Conservation (phyloP, 2,888 invertebrate species). For the Endomychus coccineus region DNA sequence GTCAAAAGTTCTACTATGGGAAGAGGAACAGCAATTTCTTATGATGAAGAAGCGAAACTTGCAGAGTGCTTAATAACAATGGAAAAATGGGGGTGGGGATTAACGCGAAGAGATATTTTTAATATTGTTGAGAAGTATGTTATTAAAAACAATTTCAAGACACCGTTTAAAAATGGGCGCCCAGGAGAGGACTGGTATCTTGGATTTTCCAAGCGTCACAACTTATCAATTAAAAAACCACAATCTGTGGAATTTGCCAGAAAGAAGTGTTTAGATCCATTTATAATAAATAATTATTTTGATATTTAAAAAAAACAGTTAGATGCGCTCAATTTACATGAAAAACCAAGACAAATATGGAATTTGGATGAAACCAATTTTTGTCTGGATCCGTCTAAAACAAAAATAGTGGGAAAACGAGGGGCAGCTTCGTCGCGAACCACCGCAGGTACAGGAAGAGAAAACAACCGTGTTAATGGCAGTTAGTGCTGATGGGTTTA, state of each 20-base stretch:
- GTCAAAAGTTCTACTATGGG: too few relatives aligned
- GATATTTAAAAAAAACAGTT: constrained; percentile 11
- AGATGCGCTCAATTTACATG: constrained; percentile 11
- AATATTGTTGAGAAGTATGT: too few relatives aligned
- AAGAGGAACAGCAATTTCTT: too few relatives aligned
- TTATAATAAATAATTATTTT: constrained; percentile 1
- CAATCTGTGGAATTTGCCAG: constrained; percentile 26
- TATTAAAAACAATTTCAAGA: too few relatives aligned
- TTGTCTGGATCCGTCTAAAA: constrained; percentile 13
- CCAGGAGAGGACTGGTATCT: constrained; percentile 28
- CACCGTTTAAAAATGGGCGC: too few relatives aligned
- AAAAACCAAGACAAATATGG: constrained; percentile 17
- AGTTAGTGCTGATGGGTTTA: constrained; percentile 25
- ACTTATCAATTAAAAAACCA: constrained; percentile 30
- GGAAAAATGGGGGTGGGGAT: too few relatives aligned
- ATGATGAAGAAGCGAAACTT: too few relatives aligned
- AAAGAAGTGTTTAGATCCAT: constrained; percentile 4
- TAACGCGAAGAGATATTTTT: too few relatives aligned
- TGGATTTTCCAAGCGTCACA: constrained; percentile 27
- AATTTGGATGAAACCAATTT: constrained; percentile 24
- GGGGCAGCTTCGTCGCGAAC: constrained; percentile 11
- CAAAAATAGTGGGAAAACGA: constrained; percentile 20
- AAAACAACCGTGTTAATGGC: constrained; percentile 8
- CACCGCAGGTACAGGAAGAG: too few relatives aligned
- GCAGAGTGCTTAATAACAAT: too few relatives aligned